Evolutionary conservation across 2,888 invertebrate genomes (phyloP), one percentile per base, ranked within the genome.

Genomic region (Leptinotarsa tumamoca): DNA sequence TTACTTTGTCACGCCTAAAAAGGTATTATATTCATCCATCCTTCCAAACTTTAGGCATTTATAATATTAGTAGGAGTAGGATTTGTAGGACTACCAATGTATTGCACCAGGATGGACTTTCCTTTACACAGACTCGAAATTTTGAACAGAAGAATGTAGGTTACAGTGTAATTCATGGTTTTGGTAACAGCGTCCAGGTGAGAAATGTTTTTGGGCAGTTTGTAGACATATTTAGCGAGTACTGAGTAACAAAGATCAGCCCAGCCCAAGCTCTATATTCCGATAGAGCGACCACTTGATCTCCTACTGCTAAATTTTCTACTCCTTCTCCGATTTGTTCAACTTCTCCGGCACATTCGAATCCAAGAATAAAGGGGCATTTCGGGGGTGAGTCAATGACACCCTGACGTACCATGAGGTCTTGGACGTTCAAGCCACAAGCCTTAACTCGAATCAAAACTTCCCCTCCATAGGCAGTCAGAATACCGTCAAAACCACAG

Each of bases 241-340:
- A 95, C 95, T 2, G 93, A 90, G 10, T 21, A 21, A 21, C 2
- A 21, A 21, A 94, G 95, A 95, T 95, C 77, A 95, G 90, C 89
- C 96, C 96, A 10, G 96, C 94, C 96, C 96, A 97, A 3, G 95
- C 96, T 82, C 91, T 91, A 90, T 93, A 94, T 88, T 96, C 95
- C 1, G 95, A 95, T 75, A 97, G 90, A 1, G 95, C 96, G 14
- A 96, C 94, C 21, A 96, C 96, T 86, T 92, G 91, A 86, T 95
- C 95, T 67, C 95, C 95, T 81, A 95, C 92, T 91, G 94, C 92
- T 86, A 95, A 93, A 86, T 93, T 93, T 86, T 94, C 93, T 79
- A 95, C 95, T 61, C 93, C 94, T 86, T 95, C 94, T 82, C 94
- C 95, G 77, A 95, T 90, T 85, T 93, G 93, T 86, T 94, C 95